Conservation (phyloP, 2,797 vertebrate genomes). For the Morelia viridis region DNA sequence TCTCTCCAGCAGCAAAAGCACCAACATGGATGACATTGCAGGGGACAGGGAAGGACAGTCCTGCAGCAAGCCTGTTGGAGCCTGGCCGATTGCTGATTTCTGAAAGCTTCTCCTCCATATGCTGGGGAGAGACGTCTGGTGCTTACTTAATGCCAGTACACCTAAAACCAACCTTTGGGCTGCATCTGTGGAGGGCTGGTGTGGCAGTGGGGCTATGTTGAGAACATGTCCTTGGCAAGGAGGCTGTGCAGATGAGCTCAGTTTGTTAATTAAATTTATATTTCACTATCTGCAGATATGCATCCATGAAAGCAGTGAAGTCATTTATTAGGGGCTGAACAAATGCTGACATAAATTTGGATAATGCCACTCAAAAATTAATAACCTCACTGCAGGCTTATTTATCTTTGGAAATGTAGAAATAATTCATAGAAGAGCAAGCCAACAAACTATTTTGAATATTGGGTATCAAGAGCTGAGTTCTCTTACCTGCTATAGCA, state of each 20-base stretch:
- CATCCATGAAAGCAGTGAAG: not conserved
- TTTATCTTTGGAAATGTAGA: not conserved
- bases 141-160: not conserved
- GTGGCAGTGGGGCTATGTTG: not conserved
- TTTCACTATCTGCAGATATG: not conserved
- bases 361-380: slow-evolving; percentile 23
- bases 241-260: not conserved
- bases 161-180: not conserved
- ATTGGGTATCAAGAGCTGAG: slow-evolving; percentile 2
- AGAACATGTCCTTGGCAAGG: not conserved
- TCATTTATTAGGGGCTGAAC: slow-evolving; percentile 17
- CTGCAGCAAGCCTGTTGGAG: not conserved
- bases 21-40: not conserved
- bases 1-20: no score
- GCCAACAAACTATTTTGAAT: slow-evolving; percentile 23
- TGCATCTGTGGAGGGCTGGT: not conserved
- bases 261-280: rapidly evolving
- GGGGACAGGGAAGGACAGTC: not conserved
- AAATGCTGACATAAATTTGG: slow-evolving; percentile 13
- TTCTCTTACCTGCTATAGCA: slow-evolving; percentile 27
- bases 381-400: not conserved
- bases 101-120: not conserved
- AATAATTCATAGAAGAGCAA: rapidly evolving
- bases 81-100: not conserved
- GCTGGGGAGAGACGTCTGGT: not conserved